Percentiles rank a stretch among this genome's conserved stretches.
Evolutionary conservation across 2,113 vertebrate species (phyloP).

Genomic region (Zosterops japonicus): DNA sequence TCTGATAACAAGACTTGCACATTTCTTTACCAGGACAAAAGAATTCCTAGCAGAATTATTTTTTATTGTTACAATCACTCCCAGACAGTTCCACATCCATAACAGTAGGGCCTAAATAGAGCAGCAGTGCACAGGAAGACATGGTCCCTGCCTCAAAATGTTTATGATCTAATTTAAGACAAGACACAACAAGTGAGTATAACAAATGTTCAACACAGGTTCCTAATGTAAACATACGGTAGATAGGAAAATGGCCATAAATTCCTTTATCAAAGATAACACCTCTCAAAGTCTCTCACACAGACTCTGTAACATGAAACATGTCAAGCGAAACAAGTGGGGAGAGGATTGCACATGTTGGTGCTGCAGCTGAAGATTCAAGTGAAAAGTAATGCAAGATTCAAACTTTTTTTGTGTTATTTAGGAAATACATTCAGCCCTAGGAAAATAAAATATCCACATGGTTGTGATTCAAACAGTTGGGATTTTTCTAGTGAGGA

Average conservation of each 20-base stretch:
- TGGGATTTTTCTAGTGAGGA: not conserved
- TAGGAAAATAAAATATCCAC: not conserved
- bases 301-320: slow-evolving; percentile 54
- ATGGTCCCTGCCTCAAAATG: slow-evolving; percentile 29
- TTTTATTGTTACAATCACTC: not conserved
- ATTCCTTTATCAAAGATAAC: slow-evolving; percentile 69
- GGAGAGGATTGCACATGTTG: not conserved
- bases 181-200: slow-evolving; percentile 64
- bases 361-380: not conserved
- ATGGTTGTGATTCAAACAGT: not conserved
- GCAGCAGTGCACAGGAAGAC: slow-evolving; percentile 10
- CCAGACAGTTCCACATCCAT: not conserved
- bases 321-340: slow-evolving; percentile 3
- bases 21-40: slow-evolving; percentile 31
- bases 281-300: slow-evolving; percentile 53
- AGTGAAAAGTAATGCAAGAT: not conserved
- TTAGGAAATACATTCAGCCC: not conserved
- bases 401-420: not conserved
- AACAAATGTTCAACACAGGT: slow-evolving; percentile 64
- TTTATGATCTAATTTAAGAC: slow-evolving; percentile 68
- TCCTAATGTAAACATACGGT: slow-evolving; percentile 65
- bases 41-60: not conserved
- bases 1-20: slow-evolving; percentile 2
- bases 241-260: slow-evolving; percentile 72
- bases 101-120: slow-evolving; percentile 6